Percentiles rank a stretch among this genome's conserved stretches.
phyloP scores from a whole-genome alignment of 2,113 vertebrate genomes.

The Scolopax mira region DNA sequence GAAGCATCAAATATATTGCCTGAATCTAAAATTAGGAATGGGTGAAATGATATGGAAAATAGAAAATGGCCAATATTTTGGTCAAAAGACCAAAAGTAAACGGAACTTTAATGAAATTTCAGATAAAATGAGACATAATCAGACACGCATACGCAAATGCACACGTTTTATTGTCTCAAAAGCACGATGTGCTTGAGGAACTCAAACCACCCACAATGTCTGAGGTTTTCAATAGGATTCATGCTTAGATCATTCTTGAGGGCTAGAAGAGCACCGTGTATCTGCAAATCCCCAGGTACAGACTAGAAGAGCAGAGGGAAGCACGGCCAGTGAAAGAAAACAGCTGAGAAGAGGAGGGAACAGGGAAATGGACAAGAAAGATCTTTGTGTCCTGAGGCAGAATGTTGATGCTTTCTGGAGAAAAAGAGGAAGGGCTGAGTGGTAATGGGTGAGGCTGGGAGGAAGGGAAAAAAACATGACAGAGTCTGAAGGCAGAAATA shows the following conservation, averaged over 20 bases:
- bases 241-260: background rate
- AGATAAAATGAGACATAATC: slow-evolving; percentile 15
- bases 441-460: background rate
- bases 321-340: background rate
- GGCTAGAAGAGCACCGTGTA: background rate
- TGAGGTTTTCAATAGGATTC: background rate
- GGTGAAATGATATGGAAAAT: slow-evolving; percentile 62
- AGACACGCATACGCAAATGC: background rate
- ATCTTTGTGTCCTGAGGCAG: background rate
- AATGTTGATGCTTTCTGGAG: background rate
- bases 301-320: background rate
- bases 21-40: slow-evolving; percentile 51
- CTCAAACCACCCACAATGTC: background rate
- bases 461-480: background rate
- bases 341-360: background rate
- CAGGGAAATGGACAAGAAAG: background rate
- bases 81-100: slow-evolving; percentile 33
- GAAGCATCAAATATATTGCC: slow-evolving; percentile 54
- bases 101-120: slow-evolving; percentile 31
- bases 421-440: background rate
- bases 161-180: background rate
- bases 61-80: slow-evolving; percentile 37
- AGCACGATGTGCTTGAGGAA: background rate
- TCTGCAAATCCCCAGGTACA: background rate
- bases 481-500: background rate